These are phyloP conservation scores for Cryptocephalus moraei DNA, from an alignment of 2,888 invertebrate species.

Conservation along the genomic window DNA sequence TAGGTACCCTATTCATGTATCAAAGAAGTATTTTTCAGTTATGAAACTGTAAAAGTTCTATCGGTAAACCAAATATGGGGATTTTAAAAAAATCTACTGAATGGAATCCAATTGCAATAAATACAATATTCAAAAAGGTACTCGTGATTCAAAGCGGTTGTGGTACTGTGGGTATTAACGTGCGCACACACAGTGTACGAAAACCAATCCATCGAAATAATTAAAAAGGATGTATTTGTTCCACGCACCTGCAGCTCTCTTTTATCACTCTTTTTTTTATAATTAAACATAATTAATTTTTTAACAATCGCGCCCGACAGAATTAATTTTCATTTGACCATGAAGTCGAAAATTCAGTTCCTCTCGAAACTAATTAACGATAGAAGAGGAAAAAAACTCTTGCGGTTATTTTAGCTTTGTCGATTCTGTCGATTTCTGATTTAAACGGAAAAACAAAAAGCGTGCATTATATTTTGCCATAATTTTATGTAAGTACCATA, in stretches of 20 bases:
- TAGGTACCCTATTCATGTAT: too few species aligned
- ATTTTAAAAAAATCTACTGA: too few species aligned
- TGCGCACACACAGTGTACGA: not conserved
- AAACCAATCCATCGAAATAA: not conserved
- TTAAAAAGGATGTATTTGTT: not conserved
- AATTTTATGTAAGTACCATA: conserved; percentile 1
- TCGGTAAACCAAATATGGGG: too few species aligned
- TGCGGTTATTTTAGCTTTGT: not conserved
- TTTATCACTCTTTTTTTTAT: not conserved
- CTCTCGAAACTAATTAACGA: conserved; percentile 14
- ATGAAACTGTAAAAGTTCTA: too few species aligned
- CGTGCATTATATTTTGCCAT: not conserved
- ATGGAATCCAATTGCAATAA: too few species aligned
- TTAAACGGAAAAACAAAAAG: too few species aligned
- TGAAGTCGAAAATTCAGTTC: conserved; percentile 17
- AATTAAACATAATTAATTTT: not conserved
- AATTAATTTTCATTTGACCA: conserved; percentile 18
- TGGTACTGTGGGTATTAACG: too few species aligned
- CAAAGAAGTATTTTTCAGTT: too few species aligned
- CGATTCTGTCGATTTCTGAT: too few species aligned
- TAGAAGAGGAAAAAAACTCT: not conserved
- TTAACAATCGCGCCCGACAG: not conserved
- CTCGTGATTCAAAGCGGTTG: too few species aligned
- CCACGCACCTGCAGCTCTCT: not conserved
- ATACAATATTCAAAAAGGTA: too few species aligned